phyloP scores from a whole-genome alignment of 2,888 invertebrate genomes.

The Cactoblastis cactorum region DNA sequence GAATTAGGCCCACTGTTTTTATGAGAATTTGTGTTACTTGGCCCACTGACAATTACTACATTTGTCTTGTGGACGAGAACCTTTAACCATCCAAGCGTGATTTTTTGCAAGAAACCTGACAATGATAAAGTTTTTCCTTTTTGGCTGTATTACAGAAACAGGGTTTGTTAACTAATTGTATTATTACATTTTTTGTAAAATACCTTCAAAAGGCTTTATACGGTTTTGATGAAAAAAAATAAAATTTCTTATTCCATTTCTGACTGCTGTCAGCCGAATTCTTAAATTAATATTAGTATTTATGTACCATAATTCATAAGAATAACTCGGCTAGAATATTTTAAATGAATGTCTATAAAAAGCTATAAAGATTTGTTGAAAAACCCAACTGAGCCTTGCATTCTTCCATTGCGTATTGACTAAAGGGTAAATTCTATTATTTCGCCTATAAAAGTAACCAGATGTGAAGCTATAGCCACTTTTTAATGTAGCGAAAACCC shows the following conservation, averaged over 20 bases:
- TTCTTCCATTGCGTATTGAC: neutral
- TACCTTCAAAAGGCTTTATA: neutral
- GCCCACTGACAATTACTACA: constrained; percentile 21
- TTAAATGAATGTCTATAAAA: neutral
- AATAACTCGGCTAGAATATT: neutral
- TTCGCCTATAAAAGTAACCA: neutral
- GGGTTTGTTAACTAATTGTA: neutral
- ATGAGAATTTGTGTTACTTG: constrained; percentile 23
- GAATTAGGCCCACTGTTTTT: constrained; percentile 14
- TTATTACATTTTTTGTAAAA: neutral
- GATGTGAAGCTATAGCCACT: neutral
- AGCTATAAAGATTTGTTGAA: neutral
- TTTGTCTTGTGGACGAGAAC: constrained; percentile 16
- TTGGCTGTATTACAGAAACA: constrained; percentile 1
- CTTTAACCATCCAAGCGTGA: constrained; percentile 12
- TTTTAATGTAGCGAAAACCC: neutral
- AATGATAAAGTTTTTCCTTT: neutral
- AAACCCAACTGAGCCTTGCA: neutral
- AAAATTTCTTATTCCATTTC: neutral
- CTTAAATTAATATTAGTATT: too few relatives aligned
- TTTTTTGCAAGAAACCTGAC: constrained; percentile 11
- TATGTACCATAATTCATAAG: neutral
- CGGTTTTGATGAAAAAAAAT: neutral
- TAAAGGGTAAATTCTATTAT: neutral
- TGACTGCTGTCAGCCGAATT: too few relatives aligned